phyloP scores from a whole-genome alignment of 2,888 invertebrate species.

The Habroteleia sp. region DNA sequence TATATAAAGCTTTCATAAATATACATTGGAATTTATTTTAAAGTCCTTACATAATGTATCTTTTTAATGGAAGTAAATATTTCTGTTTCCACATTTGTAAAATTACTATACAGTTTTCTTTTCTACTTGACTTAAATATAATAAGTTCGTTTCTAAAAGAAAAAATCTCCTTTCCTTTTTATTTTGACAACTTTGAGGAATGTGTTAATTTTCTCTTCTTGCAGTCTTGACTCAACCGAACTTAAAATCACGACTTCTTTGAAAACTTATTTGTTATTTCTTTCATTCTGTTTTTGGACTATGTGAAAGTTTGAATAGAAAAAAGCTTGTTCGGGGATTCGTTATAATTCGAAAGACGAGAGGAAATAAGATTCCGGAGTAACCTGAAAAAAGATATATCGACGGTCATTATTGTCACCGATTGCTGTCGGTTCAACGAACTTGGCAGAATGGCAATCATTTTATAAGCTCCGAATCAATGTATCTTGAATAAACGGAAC shows the following conservation, averaged over 20 bases:
- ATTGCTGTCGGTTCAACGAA: conserved; percentile 54
- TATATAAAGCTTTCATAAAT: no score
- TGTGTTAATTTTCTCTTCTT: conserved; percentile 27
- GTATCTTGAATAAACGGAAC: conserved; percentile 42
- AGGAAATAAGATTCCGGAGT: conserved; percentile 51
- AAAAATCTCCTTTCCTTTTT: not conserved
- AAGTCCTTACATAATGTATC: no score
- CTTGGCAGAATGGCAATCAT: conserved; percentile 58
- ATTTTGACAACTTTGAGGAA: conserved; percentile 14
- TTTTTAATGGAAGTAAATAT: no score
- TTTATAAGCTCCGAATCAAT: conserved; percentile 36
- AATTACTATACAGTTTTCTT: no score
- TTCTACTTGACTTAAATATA: no score
- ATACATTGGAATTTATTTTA: no score
- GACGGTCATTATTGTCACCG: conserved; percentile 56
- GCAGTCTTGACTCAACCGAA: conserved; percentile 1
- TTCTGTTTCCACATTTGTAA: no score
- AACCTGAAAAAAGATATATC: conserved; percentile 51
- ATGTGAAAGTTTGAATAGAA: conserved; percentile 46
- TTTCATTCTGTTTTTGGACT: conserved; percentile 15
- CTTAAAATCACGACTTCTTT: conserved; percentile 25
- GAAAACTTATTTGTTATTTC: conserved; percentile 32
- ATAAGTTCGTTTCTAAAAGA: not conserved
- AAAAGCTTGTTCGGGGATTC: conserved; percentile 42
- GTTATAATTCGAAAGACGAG: conserved; percentile 39